phyloP scores from a whole-genome alignment of 2,113 vertebrate species.

The Microcebus lehilahytsara region DNA sequence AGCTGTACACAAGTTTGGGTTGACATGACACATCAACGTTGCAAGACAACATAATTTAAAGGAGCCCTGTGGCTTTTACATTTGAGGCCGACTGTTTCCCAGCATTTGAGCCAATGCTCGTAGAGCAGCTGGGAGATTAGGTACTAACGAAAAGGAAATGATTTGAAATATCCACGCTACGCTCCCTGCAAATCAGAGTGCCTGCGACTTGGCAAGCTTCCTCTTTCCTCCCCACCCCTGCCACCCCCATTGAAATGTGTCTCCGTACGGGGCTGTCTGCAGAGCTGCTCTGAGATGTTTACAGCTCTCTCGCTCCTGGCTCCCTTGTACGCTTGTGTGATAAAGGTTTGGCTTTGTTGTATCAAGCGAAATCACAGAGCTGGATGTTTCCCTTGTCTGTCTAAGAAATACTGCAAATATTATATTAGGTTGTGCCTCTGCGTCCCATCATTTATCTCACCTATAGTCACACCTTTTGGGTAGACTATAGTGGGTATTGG shows the following conservation, averaged over 20 bases:
- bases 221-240: background rate
- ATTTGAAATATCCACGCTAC: conserved; percentile 44
- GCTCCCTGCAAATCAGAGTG: conserved; percentile 61
- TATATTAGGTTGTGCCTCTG: conserved; percentile 8
- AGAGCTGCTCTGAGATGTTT: conserved; percentile 32
- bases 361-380: conserved; percentile 47
- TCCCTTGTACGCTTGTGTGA: background rate
- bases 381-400: conserved; percentile 38
- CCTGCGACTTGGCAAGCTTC: conserved; percentile 54
- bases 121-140: conserved; percentile 52
- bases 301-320: conserved; percentile 36
- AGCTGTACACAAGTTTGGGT: conserved; percentile 14
- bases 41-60: conserved; percentile 25
- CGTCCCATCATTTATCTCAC: conserved; percentile 12
- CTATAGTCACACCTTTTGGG: background rate
- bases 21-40: background rate
- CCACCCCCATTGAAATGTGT: conserved; percentile 19
- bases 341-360: conserved; percentile 69
- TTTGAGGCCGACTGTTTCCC: conserved; percentile 42
- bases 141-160: conserved; percentile 56
- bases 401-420: conserved; percentile 56
- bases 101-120: background rate
- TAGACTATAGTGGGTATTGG: background rate
- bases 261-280: background rate
- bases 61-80: conserved; percentile 39